Conservation (phyloP, 2,113 vertebrate genomes). For the Petrocephalus zakoni region DNA sequence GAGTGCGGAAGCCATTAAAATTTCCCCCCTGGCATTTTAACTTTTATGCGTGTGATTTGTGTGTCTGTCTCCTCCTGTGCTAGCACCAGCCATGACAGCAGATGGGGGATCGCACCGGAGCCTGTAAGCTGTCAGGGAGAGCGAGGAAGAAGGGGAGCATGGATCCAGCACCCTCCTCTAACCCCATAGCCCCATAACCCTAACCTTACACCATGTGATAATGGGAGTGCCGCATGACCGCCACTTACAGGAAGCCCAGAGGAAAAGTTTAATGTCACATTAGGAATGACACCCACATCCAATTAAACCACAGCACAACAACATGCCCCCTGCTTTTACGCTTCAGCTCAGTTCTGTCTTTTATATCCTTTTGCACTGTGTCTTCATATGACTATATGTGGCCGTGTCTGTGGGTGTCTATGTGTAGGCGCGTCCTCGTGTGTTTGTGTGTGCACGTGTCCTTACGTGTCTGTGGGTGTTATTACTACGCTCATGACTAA, state of each 20-base stretch:
- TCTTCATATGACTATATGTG: neutral
- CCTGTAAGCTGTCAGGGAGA: constrained; percentile 41
- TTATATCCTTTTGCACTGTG: neutral
- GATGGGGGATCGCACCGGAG: constrained; percentile 49
- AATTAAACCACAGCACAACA: neutral
- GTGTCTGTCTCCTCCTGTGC: constrained; percentile 63
- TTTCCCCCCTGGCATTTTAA: constrained; percentile 62
- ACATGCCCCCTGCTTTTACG: neutral
- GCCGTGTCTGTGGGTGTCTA: neutral
- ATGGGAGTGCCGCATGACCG: neutral
- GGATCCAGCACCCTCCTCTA: constrained; percentile 19
- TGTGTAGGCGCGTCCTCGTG: neutral
- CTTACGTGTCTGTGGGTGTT: neutral
- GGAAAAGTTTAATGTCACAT: neutral
- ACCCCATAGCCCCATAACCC: neutral
- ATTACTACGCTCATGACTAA: neutral
- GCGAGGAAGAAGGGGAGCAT: constrained; percentile 33
- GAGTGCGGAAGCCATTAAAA: constrained; percentile 65
- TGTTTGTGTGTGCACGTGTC: neutral
- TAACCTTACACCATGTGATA: neutral
- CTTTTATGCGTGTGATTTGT: constrained; percentile 67
- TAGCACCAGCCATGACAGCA: constrained; percentile 59
- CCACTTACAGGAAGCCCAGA: neutral
- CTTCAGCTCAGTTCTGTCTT: neutral
- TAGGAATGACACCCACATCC: neutral